A percentile compares a stretch with the other conserved stretches of the same genome.
Evolutionary conservation across 2,888 invertebrate genomes (phyloP).

Genomic region (Athrips mouffetella): DNA sequence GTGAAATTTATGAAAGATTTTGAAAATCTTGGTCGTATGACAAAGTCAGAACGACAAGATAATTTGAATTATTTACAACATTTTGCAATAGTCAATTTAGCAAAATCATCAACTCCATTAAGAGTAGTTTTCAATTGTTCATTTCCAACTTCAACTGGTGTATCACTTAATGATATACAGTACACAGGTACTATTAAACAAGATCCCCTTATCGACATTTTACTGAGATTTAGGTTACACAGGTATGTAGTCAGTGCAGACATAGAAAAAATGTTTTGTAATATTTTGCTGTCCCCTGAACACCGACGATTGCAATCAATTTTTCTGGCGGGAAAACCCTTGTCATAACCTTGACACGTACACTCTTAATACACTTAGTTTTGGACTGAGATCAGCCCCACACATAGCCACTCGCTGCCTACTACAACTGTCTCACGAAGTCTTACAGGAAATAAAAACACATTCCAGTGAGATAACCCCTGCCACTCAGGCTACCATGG

Average conservation of each 20-base stretch:
- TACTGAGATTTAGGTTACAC: slow-evolving; percentile 7
- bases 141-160: background rate
- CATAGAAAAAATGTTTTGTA: slow-evolving; percentile 18
- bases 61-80: background rate
- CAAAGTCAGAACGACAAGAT: background rate
- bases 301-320: slow-evolving; percentile 11
- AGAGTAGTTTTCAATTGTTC: background rate
- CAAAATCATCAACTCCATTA: background rate
- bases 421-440: slow-evolving; percentile 16
- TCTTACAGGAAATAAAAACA: too few species aligned
- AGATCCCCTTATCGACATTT: background rate
- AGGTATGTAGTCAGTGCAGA: slow-evolving; percentile 11
- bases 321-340: slow-evolving; percentile 17
- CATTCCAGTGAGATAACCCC: too few species aligned
- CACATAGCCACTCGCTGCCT: slow-evolving; percentile 19
- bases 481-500: background rate
- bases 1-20: background rate
- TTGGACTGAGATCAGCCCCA: slow-evolving; percentile 20
- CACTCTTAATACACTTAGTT: slow-evolving; percentile 19
- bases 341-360: slow-evolving; percentile 11
- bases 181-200: slow-evolving; percentile 7
- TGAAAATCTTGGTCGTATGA: slow-evolving; percentile 7
- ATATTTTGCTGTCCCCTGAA: slow-evolving; percentile 7
- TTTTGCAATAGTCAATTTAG: background rate
- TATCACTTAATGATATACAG: slow-evolving; percentile 6